These are phyloP conservation scores for Microcebus tavaratra DNA, from an alignment of 2,113 vertebrate genomes.

Conservation along the genomic window DNA sequence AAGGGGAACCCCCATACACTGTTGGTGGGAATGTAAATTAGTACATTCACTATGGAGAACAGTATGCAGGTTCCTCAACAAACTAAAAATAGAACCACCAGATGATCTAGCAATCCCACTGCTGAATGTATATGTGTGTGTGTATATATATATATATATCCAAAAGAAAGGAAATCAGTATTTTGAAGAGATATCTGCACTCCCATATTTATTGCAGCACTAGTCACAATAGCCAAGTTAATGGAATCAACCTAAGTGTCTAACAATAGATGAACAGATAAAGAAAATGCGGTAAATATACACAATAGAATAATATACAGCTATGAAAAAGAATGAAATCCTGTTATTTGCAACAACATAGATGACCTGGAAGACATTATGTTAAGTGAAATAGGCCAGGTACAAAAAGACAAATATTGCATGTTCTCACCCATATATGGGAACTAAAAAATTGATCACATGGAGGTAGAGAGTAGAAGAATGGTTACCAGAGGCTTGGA, in stretches of 20 bases:
- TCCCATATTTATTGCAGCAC: not conserved
- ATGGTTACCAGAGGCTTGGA: not conserved
- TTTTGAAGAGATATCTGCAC: not conserved
- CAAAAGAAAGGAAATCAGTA: not conserved
- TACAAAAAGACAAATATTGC: not conserved
- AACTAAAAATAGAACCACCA: not conserved
- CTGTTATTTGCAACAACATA: not conserved
- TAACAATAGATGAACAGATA: not conserved
- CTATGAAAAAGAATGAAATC: not conserved
- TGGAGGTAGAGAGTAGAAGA: not conserved
- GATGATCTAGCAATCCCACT: not conserved
- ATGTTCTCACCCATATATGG: not conserved
- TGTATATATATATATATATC: not conserved
- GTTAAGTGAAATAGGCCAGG: not conserved
- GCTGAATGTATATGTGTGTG: not conserved
- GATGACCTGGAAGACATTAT: not conserved
- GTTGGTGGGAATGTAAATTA: not conserved
- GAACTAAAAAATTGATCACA: not conserved
- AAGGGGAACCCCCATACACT: not conserved
- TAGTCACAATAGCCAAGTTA: not conserved
- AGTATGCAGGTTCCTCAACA: not conserved
- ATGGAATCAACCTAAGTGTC: not conserved
- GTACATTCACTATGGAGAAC: not conserved
- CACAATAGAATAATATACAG: no score
- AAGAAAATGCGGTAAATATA: not conserved